Conservation (phyloP, 1,140 invertebrate genomes). For the Mamestra configurata region DNA sequence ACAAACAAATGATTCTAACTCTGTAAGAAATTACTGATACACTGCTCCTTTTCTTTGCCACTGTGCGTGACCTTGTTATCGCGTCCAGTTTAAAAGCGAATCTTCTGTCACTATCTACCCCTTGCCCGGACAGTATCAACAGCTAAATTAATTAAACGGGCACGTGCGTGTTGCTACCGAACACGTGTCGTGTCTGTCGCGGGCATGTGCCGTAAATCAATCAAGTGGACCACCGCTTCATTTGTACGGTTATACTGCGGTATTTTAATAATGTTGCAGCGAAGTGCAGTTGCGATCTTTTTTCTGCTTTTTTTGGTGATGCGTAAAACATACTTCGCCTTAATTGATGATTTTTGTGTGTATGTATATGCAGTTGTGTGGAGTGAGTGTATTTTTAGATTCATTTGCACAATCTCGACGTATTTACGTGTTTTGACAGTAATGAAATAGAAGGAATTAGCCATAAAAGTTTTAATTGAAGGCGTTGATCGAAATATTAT, state of each 20-base stretch:
- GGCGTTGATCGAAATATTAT: too few species aligned
- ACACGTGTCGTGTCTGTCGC: conserved; percentile 51
- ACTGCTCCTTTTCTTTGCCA: not conserved
- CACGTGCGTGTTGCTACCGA: conserved; percentile 65
- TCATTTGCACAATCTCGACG: not conserved
- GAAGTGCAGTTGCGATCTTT: not conserved
- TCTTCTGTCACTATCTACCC: conserved; percentile 5
- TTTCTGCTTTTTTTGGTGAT: not conserved
- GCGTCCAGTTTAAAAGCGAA: not conserved
- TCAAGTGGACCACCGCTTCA: conserved; percentile 64
- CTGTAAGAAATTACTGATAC: too few species aligned
- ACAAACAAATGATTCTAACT: too few species aligned
- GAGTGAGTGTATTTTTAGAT: not conserved
- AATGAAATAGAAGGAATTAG: not conserved
- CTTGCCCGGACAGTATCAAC: conserved; percentile 27
- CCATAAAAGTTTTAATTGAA: not conserved
- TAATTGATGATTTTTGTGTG: conserved; percentile 9
- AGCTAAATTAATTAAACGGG: conserved; percentile 75
- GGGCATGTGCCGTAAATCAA: conserved; percentile 71
- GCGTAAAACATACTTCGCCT: not conserved
- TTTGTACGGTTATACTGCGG: conserved; percentile 46
- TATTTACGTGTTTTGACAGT: not conserved
- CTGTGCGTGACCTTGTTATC: not conserved
- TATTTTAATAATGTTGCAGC: conserved; percentile 49
- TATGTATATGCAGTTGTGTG: not conserved